Evolutionary conservation across 2,113 vertebrate species (phyloP).

Genomic region (Atlantisia rogersi): DNA sequence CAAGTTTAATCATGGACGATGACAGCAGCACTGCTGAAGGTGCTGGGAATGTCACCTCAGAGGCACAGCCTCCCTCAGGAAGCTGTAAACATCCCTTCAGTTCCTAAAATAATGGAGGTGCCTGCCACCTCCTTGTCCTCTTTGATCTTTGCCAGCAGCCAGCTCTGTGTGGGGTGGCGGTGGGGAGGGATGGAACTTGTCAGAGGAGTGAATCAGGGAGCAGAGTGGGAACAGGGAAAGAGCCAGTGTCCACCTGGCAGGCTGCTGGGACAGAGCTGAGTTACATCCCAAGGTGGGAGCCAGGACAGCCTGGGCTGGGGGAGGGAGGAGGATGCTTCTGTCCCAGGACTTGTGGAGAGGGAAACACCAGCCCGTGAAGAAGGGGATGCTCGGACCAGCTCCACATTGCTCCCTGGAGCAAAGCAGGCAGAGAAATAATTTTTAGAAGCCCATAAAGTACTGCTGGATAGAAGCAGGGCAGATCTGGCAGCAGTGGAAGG

Average conservation of each 20-base stretch:
- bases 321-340: not conserved
- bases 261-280: not conserved
- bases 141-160: slow-evolving; percentile 11
- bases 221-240: rapidly evolving
- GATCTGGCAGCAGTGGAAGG: not conserved
- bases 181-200: not conserved
- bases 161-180: rapidly evolving
- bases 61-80: not conserved
- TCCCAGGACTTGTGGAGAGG: not conserved
- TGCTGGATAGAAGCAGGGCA: not conserved
- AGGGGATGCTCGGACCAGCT: not conserved
- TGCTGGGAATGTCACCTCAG: not conserved
- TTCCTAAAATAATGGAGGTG: not conserved
- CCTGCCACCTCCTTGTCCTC: not conserved
- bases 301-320: not conserved
- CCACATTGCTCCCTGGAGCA: not conserved
- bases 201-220: not conserved
- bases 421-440: not conserved
- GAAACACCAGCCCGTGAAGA: not conserved
- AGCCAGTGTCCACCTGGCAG: not conserved
- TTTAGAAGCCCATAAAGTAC: not conserved
- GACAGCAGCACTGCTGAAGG: not conserved
- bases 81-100: slow-evolving; percentile 39
- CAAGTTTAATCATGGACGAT: not conserved
- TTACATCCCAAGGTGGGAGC: rapidly evolving